A percentile compares a stretch with the other conserved stretches of the same genome.
These are phyloP conservation scores for Odocoileus virginianus DNA, from an alignment of 2,113 vertebrate genomes.

Conservation along the genomic window DNA sequence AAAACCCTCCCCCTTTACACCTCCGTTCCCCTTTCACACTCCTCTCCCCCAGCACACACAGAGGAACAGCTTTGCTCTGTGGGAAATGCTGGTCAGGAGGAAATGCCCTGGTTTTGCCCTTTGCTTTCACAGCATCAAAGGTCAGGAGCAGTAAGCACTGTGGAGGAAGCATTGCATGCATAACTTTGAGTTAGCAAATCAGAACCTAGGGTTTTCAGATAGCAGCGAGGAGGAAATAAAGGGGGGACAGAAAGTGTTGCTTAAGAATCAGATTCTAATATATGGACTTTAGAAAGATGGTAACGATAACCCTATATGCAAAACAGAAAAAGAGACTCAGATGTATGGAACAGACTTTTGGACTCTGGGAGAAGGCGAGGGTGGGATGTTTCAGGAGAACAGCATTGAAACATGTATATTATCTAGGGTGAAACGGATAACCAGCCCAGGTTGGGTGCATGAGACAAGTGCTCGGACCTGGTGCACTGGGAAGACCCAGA, in stretches of 20 bases:
- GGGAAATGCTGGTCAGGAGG: not conserved
- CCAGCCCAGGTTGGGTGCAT: too few species aligned
- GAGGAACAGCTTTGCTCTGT: not conserved
- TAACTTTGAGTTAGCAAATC: not conserved
- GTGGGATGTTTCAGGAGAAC: too few species aligned
- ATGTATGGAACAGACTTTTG: too few species aligned
- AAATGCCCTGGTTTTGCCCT: not conserved
- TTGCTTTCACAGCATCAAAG: not conserved
- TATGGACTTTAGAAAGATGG: too few species aligned
- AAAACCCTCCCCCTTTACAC: fast-evolving
- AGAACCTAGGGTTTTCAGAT: not conserved
- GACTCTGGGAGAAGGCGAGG: too few species aligned
- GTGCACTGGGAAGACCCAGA: too few species aligned
- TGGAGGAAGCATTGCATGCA: not conserved
- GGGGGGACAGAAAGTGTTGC: not conserved
- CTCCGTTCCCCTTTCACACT: too few species aligned
- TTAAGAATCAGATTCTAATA: not conserved
- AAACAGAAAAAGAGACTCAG: too few species aligned
- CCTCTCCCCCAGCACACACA: not conserved
- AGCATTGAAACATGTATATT: too few species aligned
- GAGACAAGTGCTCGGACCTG: too few species aligned
- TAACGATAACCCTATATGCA: too few species aligned
- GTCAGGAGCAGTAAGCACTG: not conserved
- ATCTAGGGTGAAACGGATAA: too few species aligned
- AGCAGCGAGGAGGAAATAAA: not conserved